Evolutionary conservation across 2,797 vertebrate genomes (phyloP), one percentile per base, ranked within the genome.

Genomic region (Myripristis jacobus): DNA sequence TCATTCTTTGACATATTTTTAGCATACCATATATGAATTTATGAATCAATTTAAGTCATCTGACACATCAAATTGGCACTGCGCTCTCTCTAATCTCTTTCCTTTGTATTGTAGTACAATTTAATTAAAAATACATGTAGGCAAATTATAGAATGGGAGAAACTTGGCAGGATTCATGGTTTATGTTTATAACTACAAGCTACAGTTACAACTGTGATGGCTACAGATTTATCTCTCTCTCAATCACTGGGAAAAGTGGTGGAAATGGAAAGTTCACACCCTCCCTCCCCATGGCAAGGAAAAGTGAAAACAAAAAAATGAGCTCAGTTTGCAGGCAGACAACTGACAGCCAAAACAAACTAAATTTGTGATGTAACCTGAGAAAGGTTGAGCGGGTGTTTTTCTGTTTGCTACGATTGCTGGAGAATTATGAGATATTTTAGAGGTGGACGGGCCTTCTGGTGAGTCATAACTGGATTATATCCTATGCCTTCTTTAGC

Each of bases 381-480:
- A 47, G 11, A 46, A 76, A 48, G 65, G 43, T 18, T 11, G 13
- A 1, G 31, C 24, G 15, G 12, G 19, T 62, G 12, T 61, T 72
- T 73, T 13, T 54, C 21, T 61, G 15, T 69, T 72, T 66, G 10
- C 55, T 59, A 3, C 70, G 73, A 29, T 57, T 19, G 18, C 12
- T 21, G 24, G 46, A 9, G 63, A 56, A 70, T 74, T 18, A 66
- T 22, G 15, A 65, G 66, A 63, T 59, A 66, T 67, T 57, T 62
- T 7, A 57, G 24, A 65, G 13, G 53, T 65, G 58, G 3, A 3
- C 8, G 29, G 12, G 47, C 15, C 38, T 73, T 50, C 63, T 46
- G 55, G 78, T 47, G 60, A 76, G 58, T 62, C 62, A 76, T 69
- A 73, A 81, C 16, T 4, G 41, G 64, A 79, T 81, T 47, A 70